Base-by-base conservation (phyloP, 2,797 vertebrate species). In the Microchirus variegatus region DNA sequence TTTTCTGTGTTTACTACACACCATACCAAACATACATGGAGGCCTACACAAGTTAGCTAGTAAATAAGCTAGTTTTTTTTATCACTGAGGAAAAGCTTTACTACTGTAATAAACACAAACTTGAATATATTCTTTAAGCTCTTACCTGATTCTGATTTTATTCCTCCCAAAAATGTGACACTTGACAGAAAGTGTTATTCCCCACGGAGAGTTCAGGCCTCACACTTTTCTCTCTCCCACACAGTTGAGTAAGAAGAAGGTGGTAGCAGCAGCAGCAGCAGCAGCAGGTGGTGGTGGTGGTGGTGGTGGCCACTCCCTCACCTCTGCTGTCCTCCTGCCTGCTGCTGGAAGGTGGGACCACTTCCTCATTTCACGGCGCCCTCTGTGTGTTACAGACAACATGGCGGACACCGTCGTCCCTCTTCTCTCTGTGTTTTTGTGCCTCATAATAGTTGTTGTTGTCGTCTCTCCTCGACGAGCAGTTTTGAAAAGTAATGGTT, bases 221-320 rank as follows among this genome's bases (percentile, higher is more conserved):
- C 59, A 56, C 73, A 69, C 57, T 1, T 64, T 2, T 22, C 41
- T 22, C 10, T 45, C 10, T 54, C n/a, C 56, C 15, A 1, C 19
- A 38, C 52, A 31, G 60, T 58, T 12, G 10, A 37, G 22, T 13
- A 70, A 67, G 67, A 70, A 67, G 67, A 60, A 52, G 12, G 44
- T 46, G 71, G 63, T 7, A 47, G 57, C 77, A 86, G n/a, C n/a
- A n/a, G n/a, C n/a, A n/a, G n/a, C n/a, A n/a, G n/a, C n/a, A n/a
- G n/a, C n/a, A n/a, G n/a, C n/a, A n/a, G n/a, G n/a, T n/a, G n/a
- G n/a, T n/a, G n/a, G n/a, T n/a, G n/a, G n/a, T n/a, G n/a, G n/a
- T n/a, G n/a, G n/a, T n/a, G 80, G 82, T 83, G 63, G 82, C 88
- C 87, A 89, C 90, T 78, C 90, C 90, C 83, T 89, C 85, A 89